These are phyloP conservation scores for Urocolius indicus DNA, from an alignment of 2,113 vertebrate species.

Conservation along the genomic window DNA sequence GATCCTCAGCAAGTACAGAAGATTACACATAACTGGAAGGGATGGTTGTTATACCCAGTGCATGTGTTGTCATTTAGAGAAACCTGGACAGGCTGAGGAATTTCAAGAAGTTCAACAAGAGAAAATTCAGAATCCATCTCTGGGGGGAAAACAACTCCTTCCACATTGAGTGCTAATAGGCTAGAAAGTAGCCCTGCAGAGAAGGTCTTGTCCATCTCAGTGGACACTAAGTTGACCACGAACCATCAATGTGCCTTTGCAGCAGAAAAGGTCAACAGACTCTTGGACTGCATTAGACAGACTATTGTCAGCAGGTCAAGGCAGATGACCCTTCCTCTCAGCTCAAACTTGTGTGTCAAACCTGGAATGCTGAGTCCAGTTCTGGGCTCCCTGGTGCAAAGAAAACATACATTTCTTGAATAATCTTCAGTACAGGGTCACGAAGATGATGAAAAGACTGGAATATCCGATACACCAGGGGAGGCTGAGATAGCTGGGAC, in stretches of 20 bases:
- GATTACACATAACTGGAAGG: not conserved
- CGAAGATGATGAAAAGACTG: not conserved
- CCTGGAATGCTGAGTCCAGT: not conserved
- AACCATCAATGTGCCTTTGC: not conserved
- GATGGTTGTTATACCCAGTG: not conserved
- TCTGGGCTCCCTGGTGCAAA: not conserved
- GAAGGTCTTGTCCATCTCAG: not conserved
- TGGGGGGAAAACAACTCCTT: not conserved
- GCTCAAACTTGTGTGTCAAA: not conserved
- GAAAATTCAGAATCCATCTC: not conserved
- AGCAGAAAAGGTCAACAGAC: not conserved
- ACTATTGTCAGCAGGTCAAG: not conserved
- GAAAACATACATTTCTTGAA: not conserved
- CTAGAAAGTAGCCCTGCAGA: not conserved
- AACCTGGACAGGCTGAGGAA: not conserved
- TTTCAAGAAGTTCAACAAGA: not conserved
- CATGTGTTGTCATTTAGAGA: not conserved
- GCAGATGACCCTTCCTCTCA: not conserved
- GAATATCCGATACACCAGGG: not conserved
- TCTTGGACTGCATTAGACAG: not conserved
- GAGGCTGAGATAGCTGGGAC: not conserved
- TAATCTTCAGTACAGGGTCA: not conserved
- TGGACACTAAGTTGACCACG: not conserved
- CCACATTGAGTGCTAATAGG: fast-evolving
- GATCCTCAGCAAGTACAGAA: not conserved